Base-by-base conservation (phyloP, 1,140 invertebrate genomes). In the Drosophila guanche region DNA sequence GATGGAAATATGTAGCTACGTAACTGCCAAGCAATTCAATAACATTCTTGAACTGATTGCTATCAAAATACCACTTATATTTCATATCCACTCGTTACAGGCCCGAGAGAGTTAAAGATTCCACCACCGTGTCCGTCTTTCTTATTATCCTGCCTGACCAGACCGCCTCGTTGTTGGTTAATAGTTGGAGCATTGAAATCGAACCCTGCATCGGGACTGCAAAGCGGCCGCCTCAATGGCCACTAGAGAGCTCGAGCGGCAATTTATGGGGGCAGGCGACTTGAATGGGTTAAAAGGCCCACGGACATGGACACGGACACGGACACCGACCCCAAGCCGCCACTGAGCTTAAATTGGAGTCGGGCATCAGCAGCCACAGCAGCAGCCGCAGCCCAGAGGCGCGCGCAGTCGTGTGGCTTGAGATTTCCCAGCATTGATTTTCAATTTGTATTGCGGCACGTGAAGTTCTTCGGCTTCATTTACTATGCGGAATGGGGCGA, bases 381-480 rank as follows among this genome's bases (percentile, higher is more conserved):
- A 51, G 23, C 25, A 16, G 27, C 8, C 33, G 27, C 29, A 52
- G n/a, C 29, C 8, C 29, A 33, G n/a, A 50, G 14, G 27, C 29
- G n/a, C 29, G n/a, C 8, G n/a, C 62, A 45, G 40, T n/a, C 46
- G 40, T 45, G 41, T 45, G 23, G 40, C 43, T 46, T 27, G 8
- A 16, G 33, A 58, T 67, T 53, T 54, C 48, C 27, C 56, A 46
- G 63, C 81, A 85, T 85, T 85, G 80, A 85, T 85, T 85, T 85
- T 86, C 77, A 81, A 85, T 85, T 85, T 85, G 80, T 85, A 74
- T 52, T 71, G 59, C 77, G 73, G 80, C 68, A 85, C 81, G 81
- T 86, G 81, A 86, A 85, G 73, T 80, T 85, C 63, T 86, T 81
- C 72, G 61, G 62, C 80, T 81, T 86, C 76, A 86, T 80, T 86